phyloP scores from a whole-genome alignment of 2,888 invertebrate genomes.

The Elysia crispata region DNA sequence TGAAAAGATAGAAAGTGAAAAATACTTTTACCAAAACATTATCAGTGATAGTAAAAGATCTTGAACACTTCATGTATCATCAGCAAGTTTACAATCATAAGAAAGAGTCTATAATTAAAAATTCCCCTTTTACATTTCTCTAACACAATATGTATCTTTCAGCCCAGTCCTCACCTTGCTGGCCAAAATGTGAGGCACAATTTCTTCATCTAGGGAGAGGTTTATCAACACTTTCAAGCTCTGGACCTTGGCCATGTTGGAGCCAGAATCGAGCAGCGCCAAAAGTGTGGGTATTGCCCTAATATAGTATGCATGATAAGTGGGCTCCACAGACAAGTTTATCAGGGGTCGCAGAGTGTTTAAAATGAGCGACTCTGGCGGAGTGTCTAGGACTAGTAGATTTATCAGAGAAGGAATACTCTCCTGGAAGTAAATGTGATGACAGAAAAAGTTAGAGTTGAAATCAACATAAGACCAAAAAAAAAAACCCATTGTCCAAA shows the following conservation, averaged over 20 bases:
- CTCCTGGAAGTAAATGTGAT: too few species aligned
- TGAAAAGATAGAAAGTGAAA: too few species aligned
- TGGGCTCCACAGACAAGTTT: slow-evolving; percentile 79
- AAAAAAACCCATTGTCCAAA: too few species aligned
- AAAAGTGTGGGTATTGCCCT: slow-evolving; percentile 79
- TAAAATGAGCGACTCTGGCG: slow-evolving; percentile 78
- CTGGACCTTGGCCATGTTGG: slow-evolving; percentile 78
- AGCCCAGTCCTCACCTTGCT: slow-evolving; percentile 80
- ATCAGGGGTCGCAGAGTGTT: slow-evolving; percentile 80
- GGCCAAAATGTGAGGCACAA: slow-evolving; percentile 81
- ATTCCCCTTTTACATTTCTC: too few species aligned
- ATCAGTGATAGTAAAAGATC: too few species aligned
- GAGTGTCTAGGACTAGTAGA: slow-evolving; percentile 75
- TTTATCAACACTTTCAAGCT: slow-evolving; percentile 81
- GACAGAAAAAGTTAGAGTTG: background rate
- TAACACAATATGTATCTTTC: too few species aligned
- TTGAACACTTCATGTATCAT: too few species aligned
- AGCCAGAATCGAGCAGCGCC: slow-evolving; percentile 77
- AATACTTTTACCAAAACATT: too few species aligned
- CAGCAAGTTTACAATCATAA: too few species aligned
- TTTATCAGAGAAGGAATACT: slow-evolving; percentile 79
- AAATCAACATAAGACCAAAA: too few species aligned
- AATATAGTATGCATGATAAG: slow-evolving; percentile 80
- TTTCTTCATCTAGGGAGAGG: slow-evolving; percentile 81
- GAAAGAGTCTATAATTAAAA: too few species aligned